Percentiles rank a stretch among this genome's conserved stretches.
phyloP scores from a whole-genome alignment of 2,113 vertebrate genomes.

The Aramus guarauna region DNA sequence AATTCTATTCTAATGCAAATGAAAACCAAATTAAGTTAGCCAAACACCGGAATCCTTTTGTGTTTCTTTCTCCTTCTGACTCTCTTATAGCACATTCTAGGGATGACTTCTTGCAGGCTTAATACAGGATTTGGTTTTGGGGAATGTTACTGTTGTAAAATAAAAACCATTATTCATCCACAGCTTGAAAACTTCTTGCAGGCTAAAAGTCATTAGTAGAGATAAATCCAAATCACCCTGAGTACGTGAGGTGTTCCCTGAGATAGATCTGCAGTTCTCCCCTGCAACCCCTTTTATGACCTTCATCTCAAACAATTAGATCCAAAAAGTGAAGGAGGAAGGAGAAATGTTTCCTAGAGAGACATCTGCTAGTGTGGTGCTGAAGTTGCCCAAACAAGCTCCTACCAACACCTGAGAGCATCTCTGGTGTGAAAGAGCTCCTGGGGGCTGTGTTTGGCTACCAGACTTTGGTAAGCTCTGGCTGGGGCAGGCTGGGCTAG shows the following conservation, averaged over 20 bases:
- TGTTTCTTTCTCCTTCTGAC: neutral
- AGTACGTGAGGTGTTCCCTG: rapidly evolving
- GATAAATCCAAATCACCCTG: neutral
- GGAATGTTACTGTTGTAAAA: neutral
- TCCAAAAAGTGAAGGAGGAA: neutral
- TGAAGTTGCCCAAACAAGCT: neutral
- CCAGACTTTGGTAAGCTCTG: neutral
- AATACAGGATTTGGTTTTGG: neutral
- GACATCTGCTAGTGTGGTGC: neutral
- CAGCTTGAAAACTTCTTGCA: rapidly evolving
- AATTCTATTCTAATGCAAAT: neutral
- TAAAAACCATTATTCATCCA: neutral
- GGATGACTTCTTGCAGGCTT: neutral
- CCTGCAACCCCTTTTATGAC: neutral
- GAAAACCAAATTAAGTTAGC: neutral
- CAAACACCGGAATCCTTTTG: neutral
- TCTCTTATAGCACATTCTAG: neutral
- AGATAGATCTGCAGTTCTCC: neutral
- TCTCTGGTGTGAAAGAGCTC: neutral
- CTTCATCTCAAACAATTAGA: neutral
- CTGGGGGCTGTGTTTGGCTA: neutral
- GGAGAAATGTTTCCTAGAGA: neutral
- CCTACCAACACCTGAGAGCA: neutral
- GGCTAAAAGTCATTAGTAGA: neutral
- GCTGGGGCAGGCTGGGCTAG: neutral